Conservation (phyloP, 2,888 invertebrate genomes). For the Harmothoe impar region DNA sequence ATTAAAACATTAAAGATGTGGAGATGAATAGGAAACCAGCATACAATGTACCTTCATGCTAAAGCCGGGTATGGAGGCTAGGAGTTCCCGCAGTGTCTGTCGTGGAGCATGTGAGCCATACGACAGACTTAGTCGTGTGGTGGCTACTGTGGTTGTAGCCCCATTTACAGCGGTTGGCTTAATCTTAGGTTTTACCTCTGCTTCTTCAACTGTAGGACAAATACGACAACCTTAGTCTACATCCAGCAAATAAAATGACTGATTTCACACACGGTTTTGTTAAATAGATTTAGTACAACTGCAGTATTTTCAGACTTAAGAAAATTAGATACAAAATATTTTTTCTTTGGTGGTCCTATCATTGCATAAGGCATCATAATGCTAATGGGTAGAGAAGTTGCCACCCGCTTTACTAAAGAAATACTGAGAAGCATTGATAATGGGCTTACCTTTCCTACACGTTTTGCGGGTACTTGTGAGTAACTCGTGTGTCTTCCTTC, state of each 20-base stretch:
- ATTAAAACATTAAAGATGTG: no score
- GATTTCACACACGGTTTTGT: no score
- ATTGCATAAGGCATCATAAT: no score
- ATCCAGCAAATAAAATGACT: no score
- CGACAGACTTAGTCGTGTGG: conserved; percentile 10
- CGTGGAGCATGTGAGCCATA: conserved; percentile 26
- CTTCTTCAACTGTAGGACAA: conserved; percentile 28
- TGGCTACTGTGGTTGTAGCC: neutral
- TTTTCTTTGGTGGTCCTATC: no score
- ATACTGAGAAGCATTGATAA: no score
- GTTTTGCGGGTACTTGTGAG: conserved; percentile 11
- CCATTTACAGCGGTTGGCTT: conserved; percentile 21
- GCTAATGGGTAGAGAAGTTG: no score
- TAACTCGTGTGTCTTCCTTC: conserved; percentile 30
- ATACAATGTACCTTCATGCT: conserved; percentile 75
- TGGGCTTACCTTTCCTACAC: neutral
- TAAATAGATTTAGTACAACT: no score
- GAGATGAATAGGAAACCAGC: no score
- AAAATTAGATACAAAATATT: no score
- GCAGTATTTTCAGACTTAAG: no score
- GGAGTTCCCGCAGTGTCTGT: conserved; percentile 76
- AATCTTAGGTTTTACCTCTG: conserved; percentile 18
- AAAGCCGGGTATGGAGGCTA: conserved; percentile 78
- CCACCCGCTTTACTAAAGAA: no score
- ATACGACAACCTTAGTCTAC: neutral